Base-by-base conservation (phyloP, 2,888 invertebrate genomes). In the Lepetodrilus schrolli region DNA sequence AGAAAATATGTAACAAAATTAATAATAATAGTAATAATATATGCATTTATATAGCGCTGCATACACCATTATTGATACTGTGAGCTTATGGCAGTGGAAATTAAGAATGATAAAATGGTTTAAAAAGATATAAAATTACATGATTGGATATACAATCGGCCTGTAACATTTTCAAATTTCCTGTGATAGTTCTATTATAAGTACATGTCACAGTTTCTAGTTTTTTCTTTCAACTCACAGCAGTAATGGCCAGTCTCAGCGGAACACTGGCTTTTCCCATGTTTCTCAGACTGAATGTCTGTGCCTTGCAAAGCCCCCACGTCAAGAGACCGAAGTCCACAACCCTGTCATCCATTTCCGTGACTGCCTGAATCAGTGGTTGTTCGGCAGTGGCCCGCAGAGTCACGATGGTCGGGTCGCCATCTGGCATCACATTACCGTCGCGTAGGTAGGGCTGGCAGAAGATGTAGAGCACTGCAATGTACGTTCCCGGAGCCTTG, bases 321-420 rank as follows among this genome's bases (percentile, higher is more conserved):
- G 83, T 79, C 21, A 86, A 68, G 34, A 84, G 82, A 0, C 87
- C 88, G 80, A 85, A 86, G 72, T 87, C 75, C 23, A 87, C 69
- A 4, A 72, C 50, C 4, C 69, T 51, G 10, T 71, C 50, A 4
- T 74, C 74, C n/a, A n/a, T n/a, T 17, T 73, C 69, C 26, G 72
- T 72, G 30, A 72, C 51, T 30, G 84, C 84, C 79, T 80, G 74
- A 68, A 85, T 80, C 50, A 80, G 75, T 1, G 84, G 84, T 23
- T 79, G 76, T 66, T 86, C 86, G 13, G 84, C 81, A 7, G 81
- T 79, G 20, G 84, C 86, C 38, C 80, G 82, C 10, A 86, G 71
- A 17, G 80, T 80, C 7, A 82, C 78, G 34, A 75, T 78, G 13
- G 81, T 79, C 0, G 83, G 84, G 5, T 83, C 75, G 7, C 72